Base-by-base conservation (phyloP, 1,140 invertebrate species). In the Tetramorium alpestre region DNA sequence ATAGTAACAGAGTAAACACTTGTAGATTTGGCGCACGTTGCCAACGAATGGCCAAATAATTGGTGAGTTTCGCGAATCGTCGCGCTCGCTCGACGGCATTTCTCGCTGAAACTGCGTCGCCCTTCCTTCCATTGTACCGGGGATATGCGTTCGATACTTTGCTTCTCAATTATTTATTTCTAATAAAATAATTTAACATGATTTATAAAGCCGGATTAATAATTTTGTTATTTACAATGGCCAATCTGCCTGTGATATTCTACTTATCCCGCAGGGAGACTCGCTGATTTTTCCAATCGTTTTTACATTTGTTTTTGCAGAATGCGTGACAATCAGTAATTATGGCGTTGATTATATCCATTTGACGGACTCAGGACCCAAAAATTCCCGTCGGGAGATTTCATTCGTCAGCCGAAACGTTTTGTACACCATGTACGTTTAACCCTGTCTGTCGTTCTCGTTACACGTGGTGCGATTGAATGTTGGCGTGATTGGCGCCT, bases 11-110 rank as follows among this genome's bases (percentile, higher is more conserved):
- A 89, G 90, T 92, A 95, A 94, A 95, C 93, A 95, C 93, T 95
- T 95, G 93, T 95, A 94, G 94, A 95, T 95, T 95, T 95, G 91
- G 93, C 88, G 92, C 94, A 95, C 94, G 94, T 95, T 95, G 94
- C 92, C 91, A 90, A 91, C 92, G 93, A 95, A 95, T 95, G 93
- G 93, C 84, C 93, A 90, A 95, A 95, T 94, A 95, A 95, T 95
- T 95, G 94, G 92, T 89, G 92, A 95, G 93, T 94, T 93, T 94
- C 93, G 91, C 88, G 88, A 93, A 92, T 92, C 90, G 89, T 89
- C 90, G 92, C 92, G 89, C 92, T 91, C 86, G 47, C 85, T 80
- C 56, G 60, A 76, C 67, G 81, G 60, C 22, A 25, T 87, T 88
- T 75, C 85, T 86, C 82, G 76, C 56, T 82, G 28, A 22, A 80